phyloP scores from a whole-genome alignment of 2,888 invertebrate genomes.

The Epinotia bilunana region DNA sequence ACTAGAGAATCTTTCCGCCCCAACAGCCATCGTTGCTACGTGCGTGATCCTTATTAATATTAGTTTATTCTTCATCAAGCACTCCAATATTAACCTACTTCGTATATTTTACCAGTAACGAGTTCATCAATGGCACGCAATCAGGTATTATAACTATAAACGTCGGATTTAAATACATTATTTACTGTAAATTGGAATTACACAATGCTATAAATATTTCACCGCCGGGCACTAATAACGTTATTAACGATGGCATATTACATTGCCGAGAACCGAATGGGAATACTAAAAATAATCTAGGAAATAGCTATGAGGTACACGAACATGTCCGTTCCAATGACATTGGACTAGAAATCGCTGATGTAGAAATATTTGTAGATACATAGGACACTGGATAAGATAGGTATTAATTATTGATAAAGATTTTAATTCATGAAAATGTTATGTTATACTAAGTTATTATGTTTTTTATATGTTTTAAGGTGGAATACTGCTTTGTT shows the following conservation, averaged over 20 bases:
- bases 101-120: no score
- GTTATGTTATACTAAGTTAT: no score
- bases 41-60: no score
- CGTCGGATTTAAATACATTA: neutral
- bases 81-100: no score
- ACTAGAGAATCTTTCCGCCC: no score
- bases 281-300: slow-evolving; percentile 42
- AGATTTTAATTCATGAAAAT: no score
- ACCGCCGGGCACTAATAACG: slow-evolving; percentile 24
- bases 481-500: no score
- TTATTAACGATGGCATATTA: slow-evolving; percentile 33
- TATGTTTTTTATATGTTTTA: no score
- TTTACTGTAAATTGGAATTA: slow-evolving; percentile 3
- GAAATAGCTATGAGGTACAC: slow-evolving; percentile 16
- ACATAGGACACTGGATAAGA: neutral
- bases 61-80: neutral
- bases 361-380: neutral
- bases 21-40: no score
- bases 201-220: slow-evolving; percentile 6
- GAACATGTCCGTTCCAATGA: slow-evolving; percentile 35
- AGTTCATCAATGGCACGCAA: neutral
- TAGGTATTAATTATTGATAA: no score
- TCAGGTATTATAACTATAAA: slow-evolving; percentile 3
- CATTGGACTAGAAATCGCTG: slow-evolving; percentile 29
- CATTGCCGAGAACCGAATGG: slow-evolving; percentile 28